phyloP scores from a whole-genome alignment of 2,113 vertebrate species.

The Notiomystis cincta region DNA sequence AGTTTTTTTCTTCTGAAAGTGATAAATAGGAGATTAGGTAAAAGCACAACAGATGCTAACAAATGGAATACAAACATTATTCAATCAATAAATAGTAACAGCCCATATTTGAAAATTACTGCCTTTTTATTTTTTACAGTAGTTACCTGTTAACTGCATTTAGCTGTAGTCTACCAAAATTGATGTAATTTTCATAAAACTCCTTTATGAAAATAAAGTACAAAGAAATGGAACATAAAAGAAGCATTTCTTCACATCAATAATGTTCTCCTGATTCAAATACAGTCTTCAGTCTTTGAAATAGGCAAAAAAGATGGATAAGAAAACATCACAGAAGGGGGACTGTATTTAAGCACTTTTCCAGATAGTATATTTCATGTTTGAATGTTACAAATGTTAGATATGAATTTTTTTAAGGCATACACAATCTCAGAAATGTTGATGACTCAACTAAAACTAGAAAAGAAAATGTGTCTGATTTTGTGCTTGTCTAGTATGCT shows the following conservation, averaged over 20 bases:
- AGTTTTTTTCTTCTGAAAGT: neutral
- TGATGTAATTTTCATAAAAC: neutral
- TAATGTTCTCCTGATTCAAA: neutral
- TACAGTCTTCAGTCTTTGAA: neutral
- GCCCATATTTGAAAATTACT: neutral
- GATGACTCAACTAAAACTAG: neutral
- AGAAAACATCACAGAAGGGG: neutral
- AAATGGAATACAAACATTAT: neutral
- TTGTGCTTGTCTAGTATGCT: neutral
- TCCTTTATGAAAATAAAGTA: neutral
- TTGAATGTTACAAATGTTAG: neutral
- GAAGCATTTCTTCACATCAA: neutral
- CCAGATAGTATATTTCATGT: neutral
- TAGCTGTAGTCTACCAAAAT: neutral
- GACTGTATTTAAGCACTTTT: neutral
- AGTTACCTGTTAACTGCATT: neutral
- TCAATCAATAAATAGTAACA: neutral
- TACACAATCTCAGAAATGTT: neutral
- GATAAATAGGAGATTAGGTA: neutral
- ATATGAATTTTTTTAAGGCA: neutral
- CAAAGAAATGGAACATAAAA: neutral
- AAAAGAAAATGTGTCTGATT: neutral
- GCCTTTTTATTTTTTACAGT: fast-evolving
- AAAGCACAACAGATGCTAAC: neutral
- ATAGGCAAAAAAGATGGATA: neutral